Evolutionary conservation across 2,797 vertebrate species (phyloP).

Genomic region (Psittacula echo): DNA sequence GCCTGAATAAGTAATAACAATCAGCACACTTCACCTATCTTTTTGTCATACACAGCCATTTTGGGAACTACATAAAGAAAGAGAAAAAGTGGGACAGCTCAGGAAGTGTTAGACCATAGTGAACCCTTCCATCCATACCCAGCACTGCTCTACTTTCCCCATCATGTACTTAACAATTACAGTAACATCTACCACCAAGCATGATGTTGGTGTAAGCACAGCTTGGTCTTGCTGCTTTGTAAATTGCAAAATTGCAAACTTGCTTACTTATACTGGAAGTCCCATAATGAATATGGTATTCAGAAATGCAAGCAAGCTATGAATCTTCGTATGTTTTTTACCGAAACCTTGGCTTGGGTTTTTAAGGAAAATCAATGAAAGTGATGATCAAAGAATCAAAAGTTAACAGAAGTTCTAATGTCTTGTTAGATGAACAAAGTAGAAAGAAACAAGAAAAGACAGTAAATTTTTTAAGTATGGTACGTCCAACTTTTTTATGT

Average conservation of each 20-base stretch:
- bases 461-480: neutral
- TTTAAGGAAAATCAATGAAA: neutral
- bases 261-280: neutral
- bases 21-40: no score
- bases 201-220: neutral
- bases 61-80: neutral
- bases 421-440: neutral
- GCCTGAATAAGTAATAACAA: neutral
- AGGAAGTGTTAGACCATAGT: no score
- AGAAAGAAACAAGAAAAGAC: neutral
- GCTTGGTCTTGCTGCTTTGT: neutral
- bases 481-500: neutral
- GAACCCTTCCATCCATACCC: neutral
- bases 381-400: neutral
- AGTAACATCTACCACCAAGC: neutral
- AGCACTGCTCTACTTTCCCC: neutral
- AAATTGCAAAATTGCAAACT: neutral
- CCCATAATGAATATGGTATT: neutral
- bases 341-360: neutral
- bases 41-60: neutral
- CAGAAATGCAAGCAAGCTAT: neutral
- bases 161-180: neutral
- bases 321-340: neutral
- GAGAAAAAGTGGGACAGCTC: neutral
- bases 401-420: neutral